Conservation (phyloP, 2,113 vertebrate genomes). For the Forbesichthys papilliferus region DNA sequence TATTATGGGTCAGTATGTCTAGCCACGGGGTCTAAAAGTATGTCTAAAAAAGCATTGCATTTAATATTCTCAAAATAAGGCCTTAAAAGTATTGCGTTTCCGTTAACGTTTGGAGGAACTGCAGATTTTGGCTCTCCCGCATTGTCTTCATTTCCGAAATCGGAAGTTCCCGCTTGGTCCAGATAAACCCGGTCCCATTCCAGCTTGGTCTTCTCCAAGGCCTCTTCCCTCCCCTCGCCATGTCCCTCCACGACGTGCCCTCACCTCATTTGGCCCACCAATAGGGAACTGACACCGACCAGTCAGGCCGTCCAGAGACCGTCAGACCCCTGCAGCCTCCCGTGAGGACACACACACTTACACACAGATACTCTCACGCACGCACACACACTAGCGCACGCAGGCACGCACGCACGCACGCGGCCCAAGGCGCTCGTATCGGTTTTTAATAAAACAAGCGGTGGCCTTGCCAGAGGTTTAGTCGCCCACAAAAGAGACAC, state of each 20-base stretch:
- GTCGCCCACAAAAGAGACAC: conserved; percentile 18
- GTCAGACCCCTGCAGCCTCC: conserved; percentile 55
- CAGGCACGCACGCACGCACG: conserved; percentile 17
- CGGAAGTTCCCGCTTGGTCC: too few relatives aligned
- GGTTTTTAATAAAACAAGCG: conserved; percentile 54
- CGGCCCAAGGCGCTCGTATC: conserved; percentile 38
- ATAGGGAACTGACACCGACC: conserved; percentile 79
- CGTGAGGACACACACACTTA: conserved; percentile 32
- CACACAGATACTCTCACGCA: too few relatives aligned
- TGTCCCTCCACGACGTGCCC: conserved; percentile 21
- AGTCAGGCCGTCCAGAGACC: conserved; percentile 68
- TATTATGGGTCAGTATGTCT: too few relatives aligned
- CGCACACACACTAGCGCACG: neutral
- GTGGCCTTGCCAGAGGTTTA: conserved; percentile 28
- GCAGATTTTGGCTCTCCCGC: too few relatives aligned
- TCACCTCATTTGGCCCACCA: conserved; percentile 66
- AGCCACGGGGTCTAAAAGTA: too few relatives aligned
- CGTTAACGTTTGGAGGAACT: too few relatives aligned
- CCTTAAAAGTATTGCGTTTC: too few relatives aligned
- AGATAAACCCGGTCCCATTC: too few relatives aligned
- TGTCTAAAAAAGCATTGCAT: too few relatives aligned
- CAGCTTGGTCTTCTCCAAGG: too few relatives aligned
- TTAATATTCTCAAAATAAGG: too few relatives aligned
- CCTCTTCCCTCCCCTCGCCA: neutral
- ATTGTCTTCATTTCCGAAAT: too few relatives aligned